A percentile compares a stretch with the other conserved stretches of the same genome.
Conservation (phyloP, 2,113 vertebrate genomes). For the Parotia lawesii region DNA sequence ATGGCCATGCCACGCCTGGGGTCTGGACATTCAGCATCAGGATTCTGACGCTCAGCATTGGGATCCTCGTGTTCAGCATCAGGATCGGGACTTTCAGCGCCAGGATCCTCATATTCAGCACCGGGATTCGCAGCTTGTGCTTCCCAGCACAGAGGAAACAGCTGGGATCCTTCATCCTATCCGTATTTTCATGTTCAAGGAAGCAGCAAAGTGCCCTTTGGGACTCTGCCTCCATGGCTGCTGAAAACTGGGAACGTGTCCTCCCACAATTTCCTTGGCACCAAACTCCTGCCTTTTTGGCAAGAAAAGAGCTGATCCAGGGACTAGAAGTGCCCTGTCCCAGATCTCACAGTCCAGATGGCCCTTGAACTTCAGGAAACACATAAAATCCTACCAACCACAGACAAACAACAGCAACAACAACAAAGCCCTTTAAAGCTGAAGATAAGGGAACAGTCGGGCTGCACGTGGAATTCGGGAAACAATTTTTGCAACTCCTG, state of each 20-base stretch:
- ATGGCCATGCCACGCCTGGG: fast-evolving
- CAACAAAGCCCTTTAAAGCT: not conserved
- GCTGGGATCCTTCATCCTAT: not conserved
- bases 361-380: not conserved
- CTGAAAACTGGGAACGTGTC: fast-evolving
- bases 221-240: not conserved
- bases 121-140: fast-evolving
- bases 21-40: fast-evolving
- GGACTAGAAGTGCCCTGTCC: not conserved
- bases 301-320: not conserved
- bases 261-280: not conserved
- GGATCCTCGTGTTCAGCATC: not conserved
- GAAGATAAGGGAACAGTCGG: fast-evolving
- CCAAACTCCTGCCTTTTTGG: not conserved
- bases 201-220: not conserved
- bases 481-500: not conserved
- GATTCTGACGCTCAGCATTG: fast-evolving
- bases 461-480: fast-evolving
- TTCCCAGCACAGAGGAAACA: not conserved
- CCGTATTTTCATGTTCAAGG: fast-evolving
- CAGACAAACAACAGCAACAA: not conserved
- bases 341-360: not conserved
- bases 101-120: not conserved
- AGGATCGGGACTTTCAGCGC: not conserved
- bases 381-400: not conserved